Evolutionary conservation across 2,888 invertebrate genomes (phyloP).

Genomic region (Trissolcus japonicus): DNA sequence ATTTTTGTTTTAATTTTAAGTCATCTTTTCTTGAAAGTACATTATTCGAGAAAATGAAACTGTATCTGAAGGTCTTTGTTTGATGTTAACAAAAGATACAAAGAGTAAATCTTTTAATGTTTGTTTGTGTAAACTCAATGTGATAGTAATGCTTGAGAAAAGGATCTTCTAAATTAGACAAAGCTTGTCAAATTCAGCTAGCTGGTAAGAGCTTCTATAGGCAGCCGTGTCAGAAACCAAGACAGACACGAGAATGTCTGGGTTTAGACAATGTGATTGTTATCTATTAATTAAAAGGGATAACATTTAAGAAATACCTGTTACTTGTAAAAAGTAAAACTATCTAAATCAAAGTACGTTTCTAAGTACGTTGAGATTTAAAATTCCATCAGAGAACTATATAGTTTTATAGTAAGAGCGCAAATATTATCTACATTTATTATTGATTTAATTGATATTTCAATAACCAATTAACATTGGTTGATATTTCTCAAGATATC

Average conservation of each 20-base stretch:
- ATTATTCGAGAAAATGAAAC: too few relatives aligned
- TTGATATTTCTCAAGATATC: too few relatives aligned
- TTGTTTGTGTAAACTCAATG: conserved; percentile 28
- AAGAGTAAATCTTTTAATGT: conserved; percentile 9
- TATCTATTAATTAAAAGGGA: conserved; percentile 39
- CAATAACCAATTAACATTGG: too few relatives aligned
- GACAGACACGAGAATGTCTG: conserved; percentile 21
- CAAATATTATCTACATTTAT: too few relatives aligned
- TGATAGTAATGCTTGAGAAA: conserved; percentile 18
- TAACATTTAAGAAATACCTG: conserved; percentile 19
- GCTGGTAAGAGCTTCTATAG: conserved; percentile 14
- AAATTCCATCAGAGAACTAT: too few relatives aligned
- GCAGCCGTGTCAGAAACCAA: neutral
- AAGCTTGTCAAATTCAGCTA: conserved; percentile 41
- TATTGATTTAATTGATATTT: too few relatives aligned
- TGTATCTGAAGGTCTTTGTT: conserved; percentile 27
- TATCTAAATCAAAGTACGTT: too few relatives aligned
- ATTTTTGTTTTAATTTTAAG: too few relatives aligned
- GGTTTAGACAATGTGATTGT: conserved; percentile 32
- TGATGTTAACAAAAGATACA: conserved; percentile 14
- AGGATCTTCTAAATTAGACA: conserved; percentile 32
- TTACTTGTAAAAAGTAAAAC: neutral
- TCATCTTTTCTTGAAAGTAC: neutral
- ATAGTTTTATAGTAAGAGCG: too few relatives aligned
- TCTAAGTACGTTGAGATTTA: too few relatives aligned